phyloP scores from a whole-genome alignment of 2,888 invertebrate genomes.

The Plebejus argus region DNA sequence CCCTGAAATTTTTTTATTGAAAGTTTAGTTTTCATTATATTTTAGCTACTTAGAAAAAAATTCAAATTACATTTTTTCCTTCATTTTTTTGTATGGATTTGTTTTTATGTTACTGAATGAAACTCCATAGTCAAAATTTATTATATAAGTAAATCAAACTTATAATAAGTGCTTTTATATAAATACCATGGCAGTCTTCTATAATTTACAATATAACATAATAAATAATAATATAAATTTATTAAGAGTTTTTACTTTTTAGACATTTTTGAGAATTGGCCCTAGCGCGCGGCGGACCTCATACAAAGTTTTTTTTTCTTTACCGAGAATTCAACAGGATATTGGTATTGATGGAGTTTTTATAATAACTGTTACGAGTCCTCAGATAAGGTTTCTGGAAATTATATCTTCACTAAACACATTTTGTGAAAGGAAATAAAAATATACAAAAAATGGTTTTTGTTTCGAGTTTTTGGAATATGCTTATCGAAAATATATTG shows the following conservation, averaged over 20 bases:
- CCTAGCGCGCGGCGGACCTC: background rate
- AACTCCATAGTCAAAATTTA: background rate
- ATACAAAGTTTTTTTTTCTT: conserved; percentile 8
- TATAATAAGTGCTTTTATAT: background rate
- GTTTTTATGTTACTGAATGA: background rate
- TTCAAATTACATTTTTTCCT: background rate
- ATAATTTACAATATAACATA: background rate
- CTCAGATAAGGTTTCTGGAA: conserved; percentile 7
- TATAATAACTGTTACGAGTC: background rate
- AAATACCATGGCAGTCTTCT: background rate
- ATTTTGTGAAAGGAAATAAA: background rate
- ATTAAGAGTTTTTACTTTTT: background rate
- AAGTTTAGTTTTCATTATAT: background rate
- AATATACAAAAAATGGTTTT: background rate
- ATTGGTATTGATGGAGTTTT: conserved; percentile 15
- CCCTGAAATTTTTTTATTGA: conserved; percentile 17
- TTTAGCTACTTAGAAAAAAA: too few relatives aligned
- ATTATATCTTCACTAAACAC: background rate
- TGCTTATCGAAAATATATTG: background rate
- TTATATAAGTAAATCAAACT: background rate
- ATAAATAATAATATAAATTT: too few relatives aligned
- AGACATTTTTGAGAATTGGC: background rate
- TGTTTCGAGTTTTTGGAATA: background rate
- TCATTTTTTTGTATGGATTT: background rate
- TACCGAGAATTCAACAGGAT: conserved; percentile 9